A percentile compares a stretch with the other conserved stretches of the same genome.
phyloP scores from a whole-genome alignment of 2,888 invertebrate genomes.

The Mechanitis messenoides region DNA sequence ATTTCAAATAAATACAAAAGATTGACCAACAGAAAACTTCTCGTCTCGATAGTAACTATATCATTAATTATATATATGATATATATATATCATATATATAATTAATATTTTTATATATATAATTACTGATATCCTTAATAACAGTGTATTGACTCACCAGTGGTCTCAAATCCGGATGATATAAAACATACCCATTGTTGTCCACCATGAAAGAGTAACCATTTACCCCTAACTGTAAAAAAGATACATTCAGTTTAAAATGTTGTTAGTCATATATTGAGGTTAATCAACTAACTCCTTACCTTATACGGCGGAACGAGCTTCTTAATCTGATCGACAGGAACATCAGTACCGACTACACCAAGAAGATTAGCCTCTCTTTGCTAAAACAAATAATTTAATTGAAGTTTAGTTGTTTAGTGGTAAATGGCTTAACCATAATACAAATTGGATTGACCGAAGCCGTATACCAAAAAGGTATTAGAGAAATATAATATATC shows the following conservation, averaged over 20 bases:
- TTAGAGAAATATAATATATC: no score
- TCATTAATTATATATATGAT: no score
- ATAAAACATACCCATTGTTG: constrained; percentile 97
- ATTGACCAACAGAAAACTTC: background rate
- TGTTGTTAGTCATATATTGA: background rate
- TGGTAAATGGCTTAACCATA: no score
- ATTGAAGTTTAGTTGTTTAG: no score
- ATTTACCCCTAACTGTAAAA: constrained; percentile 91
- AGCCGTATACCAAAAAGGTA: no score
- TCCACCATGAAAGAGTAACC: constrained; percentile 98
- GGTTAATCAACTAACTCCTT: constrained; percentile 26
- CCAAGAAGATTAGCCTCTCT: constrained; percentile 95
- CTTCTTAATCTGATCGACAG: constrained; percentile 95
- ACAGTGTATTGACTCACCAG: constrained; percentile 76
- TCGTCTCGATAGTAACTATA: no score
- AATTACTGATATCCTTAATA: no score
- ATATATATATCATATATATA: no score
- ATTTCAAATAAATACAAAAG: background rate
- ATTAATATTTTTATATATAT: no score
- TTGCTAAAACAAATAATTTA: constrained; percentile 71
- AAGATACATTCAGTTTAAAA: constrained; percentile 7
- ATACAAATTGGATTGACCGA: no score
- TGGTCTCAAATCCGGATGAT: constrained; percentile 96
- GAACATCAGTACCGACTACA: constrained; percentile 97
- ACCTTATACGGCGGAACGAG: constrained; percentile 96